Base-by-base conservation (phyloP, 2,888 invertebrate genomes). In the Rhamphomyia laevipes region DNA sequence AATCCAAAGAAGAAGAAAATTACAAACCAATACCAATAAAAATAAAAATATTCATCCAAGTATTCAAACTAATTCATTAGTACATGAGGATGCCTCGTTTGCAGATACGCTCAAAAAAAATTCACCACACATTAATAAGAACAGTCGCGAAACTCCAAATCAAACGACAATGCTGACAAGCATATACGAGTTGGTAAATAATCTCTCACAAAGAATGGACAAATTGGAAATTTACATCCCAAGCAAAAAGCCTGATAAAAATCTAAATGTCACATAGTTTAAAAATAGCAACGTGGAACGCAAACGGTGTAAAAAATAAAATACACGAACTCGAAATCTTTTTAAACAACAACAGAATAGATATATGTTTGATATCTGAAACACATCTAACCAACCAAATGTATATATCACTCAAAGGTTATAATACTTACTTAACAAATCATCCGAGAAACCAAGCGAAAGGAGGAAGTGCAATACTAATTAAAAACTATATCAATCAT, bases 1-100 rank as follows among this genome's bases (percentile, higher is more conserved):
- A 18, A 17, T 40, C 27, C 41, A 47, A 47, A 47, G 40, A 30
- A 47, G 38, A 41, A 47, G 47, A 42, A 17, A 41, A 17, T 23
- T 9, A 12, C 37, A 46, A 46, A 13, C 21, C 16, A 38, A 38
- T 40, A 16, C 37, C 13, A 37, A 41, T 38, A 23, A 37, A 46
- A 46, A 46, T 38, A 27, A 38, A 27, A 23, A 40, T 12, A 11
- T 40, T 38, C 15, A 27, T 3, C 21, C n/a, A 35, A 35, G 13
- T 15, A 27, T 6, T 5, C 33, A 35, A 35, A n/a, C 33, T n/a
- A n/a, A n/a, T n/a, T n/a, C n/a, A n/a, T n/a, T n/a, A n/a, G n/a
- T n/a, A n/a, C n/a, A n/a, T n/a, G n/a, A n/a, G n/a, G n/a, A n/a
- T n/a, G n/a, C n/a, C n/a, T n/a, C n/a, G n/a, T n/a, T n/a, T n/a